These are phyloP conservation scores for Drosophila sturtevanti DNA, from an alignment of 1,140 invertebrate species.

Conservation along the genomic window DNA sequence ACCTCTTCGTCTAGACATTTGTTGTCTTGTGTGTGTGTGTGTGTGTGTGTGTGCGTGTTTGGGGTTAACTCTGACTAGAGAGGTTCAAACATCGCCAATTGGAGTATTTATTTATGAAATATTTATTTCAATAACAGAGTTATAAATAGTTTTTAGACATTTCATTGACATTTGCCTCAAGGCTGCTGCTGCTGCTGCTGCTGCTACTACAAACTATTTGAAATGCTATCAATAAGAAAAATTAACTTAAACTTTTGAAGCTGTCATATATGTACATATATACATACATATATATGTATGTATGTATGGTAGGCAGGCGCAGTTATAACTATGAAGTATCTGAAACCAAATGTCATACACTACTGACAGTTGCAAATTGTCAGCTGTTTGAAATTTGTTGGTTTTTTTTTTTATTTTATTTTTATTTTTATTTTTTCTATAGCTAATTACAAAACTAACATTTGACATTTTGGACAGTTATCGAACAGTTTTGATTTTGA, in stretches of 20 bases:
- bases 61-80: too few species aligned
- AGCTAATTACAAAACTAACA: slow-evolving; percentile 61
- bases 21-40: too few species aligned
- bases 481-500: slow-evolving; percentile 11
- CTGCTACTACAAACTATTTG: background rate
- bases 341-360: slow-evolving; percentile 38
- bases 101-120: slow-evolving; percentile 40
- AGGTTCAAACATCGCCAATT: background rate
- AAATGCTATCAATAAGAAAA: slow-evolving; percentile 45
- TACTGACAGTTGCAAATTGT: slow-evolving; percentile 60
- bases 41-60: too few species aligned
- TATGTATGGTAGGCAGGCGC: too few species aligned
- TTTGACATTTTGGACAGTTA: slow-evolving; percentile 58
- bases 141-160: slow-evolving; percentile 50
- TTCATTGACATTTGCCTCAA: slow-evolving; percentile 40
- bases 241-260: slow-evolving; percentile 50
- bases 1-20: background rate
- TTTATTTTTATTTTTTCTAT: too few species aligned
- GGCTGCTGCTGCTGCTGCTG: slow-evolving; percentile 31
- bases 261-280: slow-evolving; percentile 37
- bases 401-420: too few species aligned
- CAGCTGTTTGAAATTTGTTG: slow-evolving; percentile 28
- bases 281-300: background rate
- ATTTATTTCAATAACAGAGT: slow-evolving; percentile 40
- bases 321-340: background rate